These are phyloP conservation scores for Oscheius sp. DNA, from an alignment of 2,888 invertebrate species.

Conservation along the genomic window DNA sequence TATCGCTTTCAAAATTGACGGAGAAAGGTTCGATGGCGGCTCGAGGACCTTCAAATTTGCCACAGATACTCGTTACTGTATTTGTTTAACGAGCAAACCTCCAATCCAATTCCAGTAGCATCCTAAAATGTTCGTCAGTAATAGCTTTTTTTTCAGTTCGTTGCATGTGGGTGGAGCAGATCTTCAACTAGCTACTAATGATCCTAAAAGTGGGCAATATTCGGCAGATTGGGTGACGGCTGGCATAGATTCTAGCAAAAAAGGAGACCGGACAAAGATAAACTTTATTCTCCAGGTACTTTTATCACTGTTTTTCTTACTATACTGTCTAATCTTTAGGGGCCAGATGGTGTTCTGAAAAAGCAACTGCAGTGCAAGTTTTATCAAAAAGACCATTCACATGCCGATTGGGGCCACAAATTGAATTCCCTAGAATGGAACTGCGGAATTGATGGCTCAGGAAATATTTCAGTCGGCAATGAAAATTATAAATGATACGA, in stretches of 20 bases:
- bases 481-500: slow-evolving; percentile 41
- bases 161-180: slow-evolving; percentile 47
- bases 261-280: slow-evolving; percentile 29
- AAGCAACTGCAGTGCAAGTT: slow-evolving; percentile 38
- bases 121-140: not conserved
- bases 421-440: slow-evolving; percentile 61
- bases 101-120: slow-evolving; percentile 64
- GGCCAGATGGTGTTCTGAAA: slow-evolving; percentile 25
- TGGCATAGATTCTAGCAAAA: slow-evolving; percentile 25
- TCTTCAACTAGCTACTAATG: slow-evolving; percentile 29
- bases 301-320: not conserved
- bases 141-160: slow-evolving; percentile 34
- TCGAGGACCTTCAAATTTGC: slow-evolving; percentile 65
- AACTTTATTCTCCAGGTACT: slow-evolving; percentile 32
- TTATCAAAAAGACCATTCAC: slow-evolving; percentile 49
- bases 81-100: slow-evolving; percentile 62
- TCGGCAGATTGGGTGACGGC: slow-evolving; percentile 30
- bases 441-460: slow-evolving; percentile 56
- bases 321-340: slow-evolving; percentile 13
- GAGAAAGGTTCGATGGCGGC: slow-evolving; percentile 67
- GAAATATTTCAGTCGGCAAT: slow-evolving; percentile 55
- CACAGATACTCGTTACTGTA: slow-evolving; percentile 64
- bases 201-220: slow-evolving; percentile 40
- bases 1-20: slow-evolving; percentile 71
- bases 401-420: slow-evolving; percentile 67